Conservation (phyloP, 2,797 vertebrate genomes). For the Bradypodion pumilum region DNA sequence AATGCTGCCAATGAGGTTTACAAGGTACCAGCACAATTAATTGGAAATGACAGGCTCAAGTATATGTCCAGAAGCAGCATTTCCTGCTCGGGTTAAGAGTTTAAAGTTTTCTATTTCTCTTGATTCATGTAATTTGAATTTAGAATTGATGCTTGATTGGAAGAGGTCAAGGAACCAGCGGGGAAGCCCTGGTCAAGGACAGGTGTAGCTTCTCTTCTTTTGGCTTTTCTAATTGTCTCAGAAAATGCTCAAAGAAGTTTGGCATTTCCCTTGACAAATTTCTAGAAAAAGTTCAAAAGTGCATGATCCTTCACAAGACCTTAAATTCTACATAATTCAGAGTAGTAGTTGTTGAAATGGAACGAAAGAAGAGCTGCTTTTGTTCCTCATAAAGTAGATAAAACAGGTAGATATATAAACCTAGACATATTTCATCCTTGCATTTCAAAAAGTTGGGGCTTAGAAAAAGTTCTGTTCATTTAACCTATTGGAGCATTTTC, state of each 20-base stretch:
- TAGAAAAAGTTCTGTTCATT: no score
- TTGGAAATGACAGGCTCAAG: neutral
- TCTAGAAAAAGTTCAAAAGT: no score
- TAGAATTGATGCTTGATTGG: neutral
- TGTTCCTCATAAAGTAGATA: no score
- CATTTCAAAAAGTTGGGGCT: no score
- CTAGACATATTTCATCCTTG: no score
- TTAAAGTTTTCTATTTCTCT: neutral
- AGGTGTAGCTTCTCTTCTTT: no score
- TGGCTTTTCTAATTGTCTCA: no score
- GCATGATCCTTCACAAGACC: no score
- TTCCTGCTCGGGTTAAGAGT: neutral
- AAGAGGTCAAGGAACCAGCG: neutral
- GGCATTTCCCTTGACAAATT: neutral
- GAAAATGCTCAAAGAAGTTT: neutral
- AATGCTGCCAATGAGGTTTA: neutral
- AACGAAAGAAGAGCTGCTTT: no score
- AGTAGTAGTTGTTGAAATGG: neutral
- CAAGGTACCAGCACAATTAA: neutral
- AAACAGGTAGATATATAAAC: no score
- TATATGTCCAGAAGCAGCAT: neutral
- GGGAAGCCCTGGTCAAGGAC: no score
- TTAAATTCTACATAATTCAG: neutral
- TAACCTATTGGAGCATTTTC: no score
- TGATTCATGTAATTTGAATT: neutral